Evolutionary conservation across 2,113 vertebrate species (phyloP), one percentile per base, ranked within the genome.

Genomic region (Charina bottae): DNA sequence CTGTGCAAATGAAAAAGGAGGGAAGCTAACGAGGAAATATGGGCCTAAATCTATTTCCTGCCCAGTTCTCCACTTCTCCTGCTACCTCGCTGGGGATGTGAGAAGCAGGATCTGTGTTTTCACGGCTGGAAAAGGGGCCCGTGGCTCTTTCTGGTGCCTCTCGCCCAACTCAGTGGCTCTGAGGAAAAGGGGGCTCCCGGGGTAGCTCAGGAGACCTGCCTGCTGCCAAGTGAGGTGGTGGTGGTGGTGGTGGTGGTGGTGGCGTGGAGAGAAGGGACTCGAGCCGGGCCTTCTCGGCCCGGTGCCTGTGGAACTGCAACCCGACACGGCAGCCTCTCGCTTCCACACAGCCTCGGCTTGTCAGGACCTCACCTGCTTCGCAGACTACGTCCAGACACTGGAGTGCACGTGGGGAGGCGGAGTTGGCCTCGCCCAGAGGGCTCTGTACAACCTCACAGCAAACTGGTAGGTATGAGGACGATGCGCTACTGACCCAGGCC

Each of bases 301-400:
- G 17, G 64, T 28, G n/a, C 64, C 28, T 15, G 28, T 15, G n/a
- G 28, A 12, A 33, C 68, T n/a, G 1, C 68, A 72, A 8, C 68
- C 49, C 9, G 33, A 78, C 33, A 0, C 19, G 68, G 17, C 68
- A 37, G 15, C 68, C 1, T 10, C 72, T 78, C 0, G 2, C 72
- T 78, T 21, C 33, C 8, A 17, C 17, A 23, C 95, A 98, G 98
- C 94, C 88, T 56, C 88, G 0, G 89, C 95, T 55, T 95, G 92
- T 88, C 92, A 93, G 21, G 93, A 96, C 78, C 96, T 98, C 37
- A 55, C 64, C 12, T 98, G 98, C 93, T 97, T 97, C 42, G 97
- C 97, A 0, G 98, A 98, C 93, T 98, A 98, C 2, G 49, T 97
- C 0, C 56, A 96, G 88, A 97, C 96, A 0, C n/a, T 98, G 92